Percentiles rank a stretch among this genome's conserved stretches.
phyloP scores from a whole-genome alignment of 2,113 vertebrate species.

The Perca flavescens region DNA sequence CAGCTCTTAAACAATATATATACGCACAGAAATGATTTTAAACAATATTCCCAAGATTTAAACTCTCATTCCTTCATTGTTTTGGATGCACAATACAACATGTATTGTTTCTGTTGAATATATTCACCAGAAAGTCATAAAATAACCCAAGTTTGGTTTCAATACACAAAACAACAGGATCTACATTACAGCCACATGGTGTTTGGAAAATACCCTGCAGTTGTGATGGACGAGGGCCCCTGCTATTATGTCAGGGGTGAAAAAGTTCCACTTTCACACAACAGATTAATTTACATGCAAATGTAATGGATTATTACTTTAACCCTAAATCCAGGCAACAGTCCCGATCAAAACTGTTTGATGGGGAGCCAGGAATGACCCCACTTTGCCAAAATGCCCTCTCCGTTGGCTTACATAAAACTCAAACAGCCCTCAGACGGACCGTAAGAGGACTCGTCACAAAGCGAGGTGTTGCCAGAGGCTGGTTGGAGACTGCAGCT shows the following conservation, averaged over 20 bases:
- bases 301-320: conserved; percentile 30
- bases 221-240: not conserved
- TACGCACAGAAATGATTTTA: too few species aligned
- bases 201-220: not conserved
- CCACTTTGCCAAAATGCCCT: conserved; percentile 11
- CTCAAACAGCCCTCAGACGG: not conserved
- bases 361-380: not conserved
- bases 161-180: not conserved
- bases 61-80: too few species aligned
- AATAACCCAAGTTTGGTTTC: not conserved
- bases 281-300: conserved; percentile 42
- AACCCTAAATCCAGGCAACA: not conserved
- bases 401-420: conserved; percentile 13
- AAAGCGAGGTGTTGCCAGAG: too few species aligned
- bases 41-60: too few species aligned
- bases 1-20: too few species aligned
- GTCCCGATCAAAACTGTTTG: not conserved
- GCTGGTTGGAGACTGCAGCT: too few species aligned
- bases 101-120: too few species aligned
- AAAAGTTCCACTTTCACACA: not conserved
- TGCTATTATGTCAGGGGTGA: not conserved
- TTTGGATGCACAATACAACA: too few species aligned
- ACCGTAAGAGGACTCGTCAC: too few species aligned
- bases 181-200: conserved; percentile 1
- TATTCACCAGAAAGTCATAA: too few species aligned